Evolutionary conservation across 2,797 vertebrate species (phyloP).

Genomic region (Macroramphosus scolopax): DNA sequence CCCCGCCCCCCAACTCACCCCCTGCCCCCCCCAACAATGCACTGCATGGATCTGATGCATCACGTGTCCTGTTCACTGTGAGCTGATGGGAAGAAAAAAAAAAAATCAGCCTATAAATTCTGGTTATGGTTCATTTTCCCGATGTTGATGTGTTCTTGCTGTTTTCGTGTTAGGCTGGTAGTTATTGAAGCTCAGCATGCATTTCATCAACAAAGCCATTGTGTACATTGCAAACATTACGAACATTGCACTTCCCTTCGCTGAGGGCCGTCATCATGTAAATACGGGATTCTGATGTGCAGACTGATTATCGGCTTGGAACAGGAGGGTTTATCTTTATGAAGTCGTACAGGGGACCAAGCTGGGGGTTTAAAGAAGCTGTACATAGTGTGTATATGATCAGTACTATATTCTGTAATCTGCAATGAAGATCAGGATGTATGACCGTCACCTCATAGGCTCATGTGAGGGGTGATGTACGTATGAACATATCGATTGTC

Average conservation of each 20-base stretch:
- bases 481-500: conserved; percentile 73
- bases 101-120: conserved; percentile 73
- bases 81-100: conserved; percentile 76
- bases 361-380: conserved; percentile 64
- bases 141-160: conserved; percentile 77
- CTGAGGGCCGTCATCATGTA: conserved; percentile 73
- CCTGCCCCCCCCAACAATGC: conserved; percentile 81
- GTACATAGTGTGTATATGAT: conserved; percentile 86
- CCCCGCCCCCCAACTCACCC: too few relatives aligned
- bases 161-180: conserved; percentile 78
- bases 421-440: conserved; percentile 76
- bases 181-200: conserved; percentile 85
- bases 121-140: conserved; percentile 60
- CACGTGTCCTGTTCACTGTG: conserved; percentile 83
- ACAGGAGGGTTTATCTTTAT: conserved; percentile 52
- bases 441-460: conserved; percentile 72
- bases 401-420: conserved; percentile 68
- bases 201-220: conserved; percentile 80
- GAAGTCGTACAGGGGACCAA: conserved; percentile 71
- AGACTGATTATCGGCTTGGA: conserved; percentile 50
- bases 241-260: conserved; percentile 80
- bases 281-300: conserved; percentile 62
- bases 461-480: conserved; percentile 47
- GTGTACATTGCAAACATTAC: conserved; percentile 59
- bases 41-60: conserved; percentile 86